These are phyloP conservation scores for Geococcyx californianus DNA, from an alignment of 2,113 vertebrate species.

Conservation along the genomic window DNA sequence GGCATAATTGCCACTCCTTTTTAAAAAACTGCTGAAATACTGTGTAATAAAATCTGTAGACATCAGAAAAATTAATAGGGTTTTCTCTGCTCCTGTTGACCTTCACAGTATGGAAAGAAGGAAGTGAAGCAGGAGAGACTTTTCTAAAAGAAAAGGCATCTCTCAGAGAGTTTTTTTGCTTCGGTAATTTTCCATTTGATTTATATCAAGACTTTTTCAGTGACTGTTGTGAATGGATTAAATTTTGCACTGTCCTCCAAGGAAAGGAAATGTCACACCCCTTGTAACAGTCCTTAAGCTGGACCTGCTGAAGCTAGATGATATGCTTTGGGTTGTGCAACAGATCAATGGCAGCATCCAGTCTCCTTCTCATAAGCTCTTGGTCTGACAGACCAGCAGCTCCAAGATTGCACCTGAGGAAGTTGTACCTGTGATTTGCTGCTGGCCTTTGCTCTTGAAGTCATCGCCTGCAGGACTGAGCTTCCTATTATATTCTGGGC, in stretches of 20 bases:
- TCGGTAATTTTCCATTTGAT: slow-evolving; percentile 30
- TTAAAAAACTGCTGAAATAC: background rate
- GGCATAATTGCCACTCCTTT: background rate
- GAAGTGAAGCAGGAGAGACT: background rate
- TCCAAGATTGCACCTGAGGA: background rate
- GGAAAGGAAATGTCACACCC: background rate
- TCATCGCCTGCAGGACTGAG: background rate
- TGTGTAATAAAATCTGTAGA: background rate
- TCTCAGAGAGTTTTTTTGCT: background rate
- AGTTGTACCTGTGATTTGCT: background rate
- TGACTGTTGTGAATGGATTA: background rate
- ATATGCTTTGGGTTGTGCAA: background rate
- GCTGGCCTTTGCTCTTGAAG: background rate
- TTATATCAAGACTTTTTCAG: background rate
- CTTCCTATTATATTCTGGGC: background rate
- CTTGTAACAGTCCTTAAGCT: background rate
- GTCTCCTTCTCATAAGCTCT: background rate
- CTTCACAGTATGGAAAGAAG: background rate
- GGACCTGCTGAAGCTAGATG: background rate
- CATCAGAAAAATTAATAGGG: background rate
- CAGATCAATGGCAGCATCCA: background rate
- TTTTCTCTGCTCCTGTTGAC: background rate
- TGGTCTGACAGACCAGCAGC: background rate
- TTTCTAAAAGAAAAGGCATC: background rate
- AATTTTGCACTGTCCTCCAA: background rate